Base-by-base conservation (phyloP, 2,113 vertebrate species). In the Oophaga pumilio region DNA sequence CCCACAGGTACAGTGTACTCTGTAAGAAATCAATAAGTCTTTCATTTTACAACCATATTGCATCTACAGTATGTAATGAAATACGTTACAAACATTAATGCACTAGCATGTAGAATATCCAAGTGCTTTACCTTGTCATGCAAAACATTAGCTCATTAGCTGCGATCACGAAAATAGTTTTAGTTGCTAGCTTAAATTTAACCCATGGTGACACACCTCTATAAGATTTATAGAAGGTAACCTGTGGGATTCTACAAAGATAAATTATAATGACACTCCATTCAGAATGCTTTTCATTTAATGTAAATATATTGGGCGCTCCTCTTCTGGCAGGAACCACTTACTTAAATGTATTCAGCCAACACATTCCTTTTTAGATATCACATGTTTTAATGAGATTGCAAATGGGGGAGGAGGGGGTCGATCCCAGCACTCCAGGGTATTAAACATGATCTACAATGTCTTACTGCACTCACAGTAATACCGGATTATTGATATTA, bases 401-500 rank as follows among this genome's bases (percentile, higher is more conserved):
- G 74, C 50, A 76, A 74, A 76, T 22, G 6, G 22, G 11, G 20
- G 57, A 26, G 8, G 49, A 15, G 20, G 43, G 84, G 74, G 76
- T 86, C 85, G 33, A 28, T 56, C 85, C 10, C 76, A 79, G 57
- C 49, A 79, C 85, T 86, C 76, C 33, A 68, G 56, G 49, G 85
- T 86, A 86, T 86, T 86, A 86, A 86, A 84, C 62, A 76, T 78
- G 74, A 78, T 78, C 74, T 86, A 68, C 74, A 56, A 56, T 62
- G 49, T 78, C 76, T 33, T 71, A 26, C 57, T 59, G 57, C 71
- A 71, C 50, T 85, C 68, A 76, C 60, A 79, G 91, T 93, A 57
- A 88, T 89, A 85, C 89, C 49, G 83, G 88, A 87, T 89, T 87
- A 90, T 78, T 90, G 89, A 90, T 89, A 90, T 92, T 92, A 91